Evolutionary conservation across 2,113 vertebrate species (phyloP).

Genomic region (Hepsetus odoe): DNA sequence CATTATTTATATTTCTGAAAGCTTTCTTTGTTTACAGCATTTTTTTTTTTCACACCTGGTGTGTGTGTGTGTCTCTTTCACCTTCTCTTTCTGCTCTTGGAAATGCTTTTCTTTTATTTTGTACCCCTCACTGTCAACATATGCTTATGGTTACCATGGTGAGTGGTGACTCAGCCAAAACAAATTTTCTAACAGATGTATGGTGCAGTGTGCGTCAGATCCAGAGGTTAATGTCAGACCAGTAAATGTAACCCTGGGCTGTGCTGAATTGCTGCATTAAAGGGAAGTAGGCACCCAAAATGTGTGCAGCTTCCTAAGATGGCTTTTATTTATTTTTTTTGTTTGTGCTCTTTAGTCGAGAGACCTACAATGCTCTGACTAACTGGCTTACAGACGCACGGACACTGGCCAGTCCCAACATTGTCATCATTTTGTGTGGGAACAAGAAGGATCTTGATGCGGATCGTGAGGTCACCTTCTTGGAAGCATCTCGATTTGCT

Average conservation of each 20-base stretch:
- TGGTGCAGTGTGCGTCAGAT: neutral
- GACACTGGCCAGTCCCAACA: slow-evolving; percentile 90
- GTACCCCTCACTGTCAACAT: slow-evolving; percentile 45
- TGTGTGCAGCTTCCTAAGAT: neutral
- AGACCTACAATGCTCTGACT: slow-evolving; percentile 89
- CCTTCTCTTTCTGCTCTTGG: slow-evolving; percentile 38
- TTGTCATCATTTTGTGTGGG: slow-evolving; percentile 90
- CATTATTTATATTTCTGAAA: too few relatives aligned
- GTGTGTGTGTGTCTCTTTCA: neutral
- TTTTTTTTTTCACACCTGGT: neutral
- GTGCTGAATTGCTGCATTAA: too few relatives aligned
- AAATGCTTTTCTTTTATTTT: slow-evolving; percentile 20
- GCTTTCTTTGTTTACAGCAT: too few relatives aligned
- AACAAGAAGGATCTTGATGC: slow-evolving; percentile 94
- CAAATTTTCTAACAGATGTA: slow-evolving; percentile 27
- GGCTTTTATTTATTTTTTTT: neutral
- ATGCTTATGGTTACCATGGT: slow-evolving; percentile 34
- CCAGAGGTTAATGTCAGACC: too few relatives aligned
- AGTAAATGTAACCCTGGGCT: too few relatives aligned
- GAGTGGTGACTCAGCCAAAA: slow-evolving; percentile 44
- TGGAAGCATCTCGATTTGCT: slow-evolving; percentile 90
- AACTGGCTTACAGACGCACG: slow-evolving; percentile 92
- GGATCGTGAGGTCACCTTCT: slow-evolving; percentile 90
- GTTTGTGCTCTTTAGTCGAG: slow-evolving; percentile 72
- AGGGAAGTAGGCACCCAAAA: too few relatives aligned